Conservation (phyloP, 23 tunicate genomes). For the Corella eumyota region DNA sequence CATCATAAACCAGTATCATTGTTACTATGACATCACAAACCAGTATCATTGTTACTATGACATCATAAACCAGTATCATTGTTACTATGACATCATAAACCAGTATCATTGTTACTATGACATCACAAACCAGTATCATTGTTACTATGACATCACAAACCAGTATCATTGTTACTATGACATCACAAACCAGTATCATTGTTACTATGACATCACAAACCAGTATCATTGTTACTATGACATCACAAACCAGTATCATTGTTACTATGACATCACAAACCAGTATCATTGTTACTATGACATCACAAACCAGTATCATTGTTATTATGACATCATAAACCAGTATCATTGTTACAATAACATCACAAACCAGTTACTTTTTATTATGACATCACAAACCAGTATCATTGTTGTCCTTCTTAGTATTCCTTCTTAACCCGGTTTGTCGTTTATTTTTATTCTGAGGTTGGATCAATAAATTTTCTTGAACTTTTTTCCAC, state of each 20-base stretch:
- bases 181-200: constrained; percentile 23
- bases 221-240: background rate
- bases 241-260: constrained; percentile 23
- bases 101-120: constrained; percentile 28
- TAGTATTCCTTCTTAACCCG: constrained; percentile 24
- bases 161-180: background rate
- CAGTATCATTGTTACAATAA: background rate
- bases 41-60: background rate
- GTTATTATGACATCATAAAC: background rate
- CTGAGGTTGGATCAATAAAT: constrained; percentile 76
- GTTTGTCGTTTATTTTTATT: constrained; percentile 63
- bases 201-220: background rate
- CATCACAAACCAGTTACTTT: background rate
- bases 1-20: constrained; percentile 21
- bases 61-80: background rate
- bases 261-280: background rate
- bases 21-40: no score
- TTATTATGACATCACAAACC: constrained; percentile 7
- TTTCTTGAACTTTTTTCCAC: constrained; percentile 88
- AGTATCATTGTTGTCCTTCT: constrained; percentile 17
- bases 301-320: background rate
- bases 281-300: background rate
- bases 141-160: background rate
- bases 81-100: constrained; percentile 1
- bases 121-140: no score